Evolutionary conservation across 1,140 invertebrate genomes (phyloP), one percentile per base, ranked within the genome.

Genomic region (Heliconius hermathena): DNA sequence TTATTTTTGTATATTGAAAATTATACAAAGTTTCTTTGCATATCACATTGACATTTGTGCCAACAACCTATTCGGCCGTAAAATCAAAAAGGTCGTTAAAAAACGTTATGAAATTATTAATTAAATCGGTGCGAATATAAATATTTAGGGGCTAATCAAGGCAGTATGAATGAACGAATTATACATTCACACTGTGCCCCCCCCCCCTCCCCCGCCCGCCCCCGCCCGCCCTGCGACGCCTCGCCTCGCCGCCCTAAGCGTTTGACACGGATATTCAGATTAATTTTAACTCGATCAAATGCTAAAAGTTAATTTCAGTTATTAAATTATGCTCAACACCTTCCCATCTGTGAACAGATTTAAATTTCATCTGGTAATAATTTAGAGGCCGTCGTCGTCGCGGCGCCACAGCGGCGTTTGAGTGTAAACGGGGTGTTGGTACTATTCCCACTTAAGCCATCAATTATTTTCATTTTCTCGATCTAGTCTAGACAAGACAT

Each of bases 101-200:
- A 72, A 72, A 72, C n/a, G 20, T 72, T 72, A n/a, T 18, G 36
- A 22, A 72, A 72, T 72, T 72, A 72, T 38, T 72, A 72, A 72
- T 72, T 72, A 22, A 72, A 41, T 38, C 36, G 9, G 71, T 33
- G 22, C 71, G 36, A 20, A 71, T 71, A 52, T 71, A 76, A 76
- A 76, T 76, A 71, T 75, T 60, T 75, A 76, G 66, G 46, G 41
- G 66, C 75, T 76, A 76, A 76, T 76, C 66, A 71, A n/a, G 5
- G 18, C 54, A 20, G 49, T 29, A 33, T 74, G 73, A 74, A 52
- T 66, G 74, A 76, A 76, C 8, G 74, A 66, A 76, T 76, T 76
- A 66, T 16, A 36, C 49, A 76, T 76, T 76, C 74, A 16, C 60
- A 2, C 60, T 9, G 60, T 29, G 3, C 60, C 4, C 60, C 60